Evolutionary conservation across 2,797 vertebrate species (phyloP).

Genomic region (Bradypus variegatus): DNA sequence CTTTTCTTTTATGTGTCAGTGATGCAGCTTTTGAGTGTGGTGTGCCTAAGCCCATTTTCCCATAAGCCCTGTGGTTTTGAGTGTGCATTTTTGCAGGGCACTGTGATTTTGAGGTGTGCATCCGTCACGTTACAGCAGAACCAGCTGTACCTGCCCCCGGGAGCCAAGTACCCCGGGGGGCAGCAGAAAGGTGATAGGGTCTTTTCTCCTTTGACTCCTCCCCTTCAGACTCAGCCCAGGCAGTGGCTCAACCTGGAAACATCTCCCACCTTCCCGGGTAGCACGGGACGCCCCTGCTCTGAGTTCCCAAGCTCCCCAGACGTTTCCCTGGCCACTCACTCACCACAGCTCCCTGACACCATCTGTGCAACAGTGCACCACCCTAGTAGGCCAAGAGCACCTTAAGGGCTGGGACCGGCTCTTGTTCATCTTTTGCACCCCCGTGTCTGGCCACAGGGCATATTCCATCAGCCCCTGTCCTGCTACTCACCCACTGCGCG

Average conservation of each 20-base stretch:
- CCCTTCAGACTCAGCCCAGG: not conserved
- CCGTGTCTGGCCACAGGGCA: not conserved
- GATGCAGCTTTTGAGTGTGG: not conserved
- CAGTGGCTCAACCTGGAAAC: not conserved
- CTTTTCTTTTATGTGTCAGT: not conserved
- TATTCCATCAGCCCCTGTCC: too few species aligned
- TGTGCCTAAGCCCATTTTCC: not conserved
- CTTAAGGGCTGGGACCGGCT: not conserved
- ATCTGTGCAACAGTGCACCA: not conserved
- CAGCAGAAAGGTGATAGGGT: not conserved
- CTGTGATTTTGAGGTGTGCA: not conserved
- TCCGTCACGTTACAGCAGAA: not conserved
- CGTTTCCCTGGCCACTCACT: not conserved
- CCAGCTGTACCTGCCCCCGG: not conserved
- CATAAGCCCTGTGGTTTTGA: not conserved
- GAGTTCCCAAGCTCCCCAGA: not conserved
- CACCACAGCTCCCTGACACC: not conserved
- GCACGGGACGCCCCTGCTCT: too few species aligned
- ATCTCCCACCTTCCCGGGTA: not conserved
- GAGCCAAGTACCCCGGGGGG: not conserved
- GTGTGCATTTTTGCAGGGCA: not conserved
- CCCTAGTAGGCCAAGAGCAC: not conserved
- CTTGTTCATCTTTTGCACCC: not conserved
- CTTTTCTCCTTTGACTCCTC: not conserved
- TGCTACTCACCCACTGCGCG: constrained; percentile 87